Evolutionary conservation across 2,888 invertebrate genomes (phyloP), one percentile per base, ranked within the genome.

Genomic region (Drosophila putrida): DNA sequence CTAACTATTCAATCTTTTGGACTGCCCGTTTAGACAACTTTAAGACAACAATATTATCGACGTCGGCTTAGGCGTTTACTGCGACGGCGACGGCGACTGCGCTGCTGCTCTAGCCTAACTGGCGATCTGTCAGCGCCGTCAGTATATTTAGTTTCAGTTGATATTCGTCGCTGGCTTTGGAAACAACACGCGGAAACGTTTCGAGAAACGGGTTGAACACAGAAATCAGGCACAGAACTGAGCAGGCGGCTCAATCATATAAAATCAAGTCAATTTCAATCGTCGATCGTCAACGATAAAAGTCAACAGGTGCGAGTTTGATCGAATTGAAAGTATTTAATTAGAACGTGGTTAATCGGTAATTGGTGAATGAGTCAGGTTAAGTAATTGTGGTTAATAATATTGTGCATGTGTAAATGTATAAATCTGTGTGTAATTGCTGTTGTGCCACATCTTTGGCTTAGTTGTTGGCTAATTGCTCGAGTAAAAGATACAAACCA

Each of bases 391-490:
- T 39, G 35, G 47, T 10, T 59, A 11, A 51, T 50, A 50, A 41
- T 9, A 27, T 4, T 49, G 27, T 27, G 41, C n/a, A n/a, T 39
- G 33, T 31, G 31, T 31, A 31, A 6, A 27, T 28, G 25, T 46
- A 33, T 64, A 39, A 36, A 44, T 55, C 15, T 55, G 44, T 15
- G 55, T 35, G 46, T 61, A 49, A 46, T 66, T 61, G 54, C 15
- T 41, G 49, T 27, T 71, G 68, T 81, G 84, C 70, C 75, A 67
- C 62, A 63, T 71, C 63, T 68, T 47, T 55, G 69, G 60, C 25
- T 50, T 28, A 70, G 58, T 66, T 71, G 71, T 75, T 82, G 75
- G 83, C 81, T 82, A 87, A 87, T 82, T 84, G 71, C 70, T 80
- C 88, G 73, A 82, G 67, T 73, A 71, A 87, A 58, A 78, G 70